Conservation (phyloP, 2,888 invertebrate genomes). For the Acrobeloides nanus region DNA sequence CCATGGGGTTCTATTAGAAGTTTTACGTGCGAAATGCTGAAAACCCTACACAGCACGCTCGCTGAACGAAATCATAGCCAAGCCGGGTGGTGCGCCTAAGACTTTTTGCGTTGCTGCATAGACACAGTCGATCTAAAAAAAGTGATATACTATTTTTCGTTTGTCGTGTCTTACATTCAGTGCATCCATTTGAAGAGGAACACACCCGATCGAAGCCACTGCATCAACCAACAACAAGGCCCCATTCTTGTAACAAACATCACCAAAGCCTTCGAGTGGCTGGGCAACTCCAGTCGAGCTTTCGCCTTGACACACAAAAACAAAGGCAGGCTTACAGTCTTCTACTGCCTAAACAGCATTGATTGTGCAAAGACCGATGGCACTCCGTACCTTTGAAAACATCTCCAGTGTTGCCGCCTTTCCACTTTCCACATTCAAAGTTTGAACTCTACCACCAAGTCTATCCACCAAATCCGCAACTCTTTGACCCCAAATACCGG, state of each 20-base stretch:
- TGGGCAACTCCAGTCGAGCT: constrained; percentile 79
- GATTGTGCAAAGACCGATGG: no score
- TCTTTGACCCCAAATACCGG: constrained; percentile 78
- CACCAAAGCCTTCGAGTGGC: constrained; percentile 70
- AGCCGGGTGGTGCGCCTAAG: constrained; percentile 70
- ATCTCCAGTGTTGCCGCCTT: constrained; percentile 35
- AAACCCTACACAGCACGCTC: constrained; percentile 64
- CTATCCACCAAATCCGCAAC: constrained; percentile 70
- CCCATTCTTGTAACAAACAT: constrained; percentile 65
- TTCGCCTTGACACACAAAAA: constrained; percentile 80
- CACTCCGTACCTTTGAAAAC: constrained; percentile 27
- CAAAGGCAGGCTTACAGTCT: constrained; percentile 61
- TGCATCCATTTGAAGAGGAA: constrained; percentile 66
- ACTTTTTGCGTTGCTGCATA: constrained; percentile 74
- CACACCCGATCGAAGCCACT: constrained; percentile 70
- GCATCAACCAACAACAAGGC: constrained; percentile 69
- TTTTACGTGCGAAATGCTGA: no score
- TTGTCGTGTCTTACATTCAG: constrained; percentile 60
- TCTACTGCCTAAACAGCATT: constrained; percentile 27
- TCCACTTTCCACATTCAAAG: constrained; percentile 36
- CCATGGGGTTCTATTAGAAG: no score
- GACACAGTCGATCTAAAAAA: constrained; percentile 64
- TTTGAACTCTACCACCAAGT: constrained; percentile 59
- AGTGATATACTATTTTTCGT: no score
- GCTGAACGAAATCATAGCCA: constrained; percentile 71